Conservation (phyloP, 1,140 invertebrate genomes). For the Diorhabda carinulata region DNA sequence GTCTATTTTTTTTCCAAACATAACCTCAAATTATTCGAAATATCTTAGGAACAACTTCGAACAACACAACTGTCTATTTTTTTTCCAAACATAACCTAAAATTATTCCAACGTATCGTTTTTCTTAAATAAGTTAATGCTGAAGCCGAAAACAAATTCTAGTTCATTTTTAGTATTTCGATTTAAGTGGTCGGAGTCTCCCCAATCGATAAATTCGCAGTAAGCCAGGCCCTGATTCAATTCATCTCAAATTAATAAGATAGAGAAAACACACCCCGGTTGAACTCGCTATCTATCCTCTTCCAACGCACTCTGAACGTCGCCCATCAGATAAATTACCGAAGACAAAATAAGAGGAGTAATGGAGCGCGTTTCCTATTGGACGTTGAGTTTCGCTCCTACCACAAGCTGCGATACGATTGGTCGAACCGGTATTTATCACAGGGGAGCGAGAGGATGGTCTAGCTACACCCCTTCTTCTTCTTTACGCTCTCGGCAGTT, state of each 20-base stretch:
- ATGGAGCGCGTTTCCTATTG: neutral
- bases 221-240: conserved; percentile 5
- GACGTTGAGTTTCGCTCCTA: conserved; percentile 7
- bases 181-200: neutral
- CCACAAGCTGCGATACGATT: conserved; percentile 13
- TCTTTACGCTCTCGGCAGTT: conserved; percentile 3
- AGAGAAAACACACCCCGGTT: conserved; percentile 3
- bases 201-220: neutral
- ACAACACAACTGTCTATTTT: neutral
- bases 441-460: neutral
- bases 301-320: conserved; percentile 6
- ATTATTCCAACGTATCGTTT: neutral
- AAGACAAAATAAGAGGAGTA: conserved; percentile 17
- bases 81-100: neutral
- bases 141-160: neutral
- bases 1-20: no score
- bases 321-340: conserved; percentile 8
- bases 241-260: conserved; percentile 13
- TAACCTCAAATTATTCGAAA: no score
- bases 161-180: neutral
- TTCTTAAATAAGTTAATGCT: neutral
- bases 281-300: neutral
- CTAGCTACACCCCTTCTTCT: conserved; percentile 6
- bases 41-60: no score
- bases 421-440: conserved; percentile 8